These are phyloP conservation scores for Xiphophorus couchianus DNA, from an alignment of 2,113 vertebrate species.

Conservation along the genomic window DNA sequence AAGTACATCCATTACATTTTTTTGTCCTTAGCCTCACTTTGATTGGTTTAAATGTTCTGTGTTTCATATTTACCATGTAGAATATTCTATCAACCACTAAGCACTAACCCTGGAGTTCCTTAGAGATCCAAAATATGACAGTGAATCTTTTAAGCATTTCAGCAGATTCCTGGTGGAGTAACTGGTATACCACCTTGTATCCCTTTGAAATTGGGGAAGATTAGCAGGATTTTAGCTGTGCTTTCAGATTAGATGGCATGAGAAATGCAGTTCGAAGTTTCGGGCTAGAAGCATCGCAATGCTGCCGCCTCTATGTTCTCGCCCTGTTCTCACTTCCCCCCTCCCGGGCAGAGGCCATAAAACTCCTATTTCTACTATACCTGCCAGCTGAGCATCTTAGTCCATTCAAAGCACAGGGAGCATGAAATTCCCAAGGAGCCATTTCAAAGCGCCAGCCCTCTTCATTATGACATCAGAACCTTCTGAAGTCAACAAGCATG, in stretches of 20 bases:
- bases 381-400: conserved; percentile 79
- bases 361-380: conserved; percentile 83
- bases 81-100: background rate
- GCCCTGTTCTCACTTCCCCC: conserved; percentile 60
- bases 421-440: conserved; percentile 80
- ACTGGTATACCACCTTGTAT: conserved; percentile 59
- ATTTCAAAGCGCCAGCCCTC: conserved; percentile 75
- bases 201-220: conserved; percentile 67
- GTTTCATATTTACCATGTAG: conserved; percentile 22
- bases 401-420: conserved; percentile 69
- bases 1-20: conserved; percentile 24
- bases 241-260: conserved; percentile 77
- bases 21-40: background rate
- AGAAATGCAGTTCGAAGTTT: conserved; percentile 71
- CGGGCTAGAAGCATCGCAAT: conserved; percentile 45
- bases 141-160: conserved; percentile 64
- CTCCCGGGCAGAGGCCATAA: conserved; percentile 72
- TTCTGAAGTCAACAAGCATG: conserved; percentile 84
- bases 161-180: conserved; percentile 48
- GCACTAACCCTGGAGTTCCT: background rate
- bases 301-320: conserved; percentile 34
- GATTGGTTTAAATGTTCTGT: conserved; percentile 21
- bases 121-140: conserved; percentile 20
- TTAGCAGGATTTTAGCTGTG: conserved; percentile 70
- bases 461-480: conserved; percentile 82